Percentiles rank a stretch among this genome's conserved stretches.
Conservation (phyloP, 2,797 vertebrate species). For the Cyclopterus lumpus region DNA sequence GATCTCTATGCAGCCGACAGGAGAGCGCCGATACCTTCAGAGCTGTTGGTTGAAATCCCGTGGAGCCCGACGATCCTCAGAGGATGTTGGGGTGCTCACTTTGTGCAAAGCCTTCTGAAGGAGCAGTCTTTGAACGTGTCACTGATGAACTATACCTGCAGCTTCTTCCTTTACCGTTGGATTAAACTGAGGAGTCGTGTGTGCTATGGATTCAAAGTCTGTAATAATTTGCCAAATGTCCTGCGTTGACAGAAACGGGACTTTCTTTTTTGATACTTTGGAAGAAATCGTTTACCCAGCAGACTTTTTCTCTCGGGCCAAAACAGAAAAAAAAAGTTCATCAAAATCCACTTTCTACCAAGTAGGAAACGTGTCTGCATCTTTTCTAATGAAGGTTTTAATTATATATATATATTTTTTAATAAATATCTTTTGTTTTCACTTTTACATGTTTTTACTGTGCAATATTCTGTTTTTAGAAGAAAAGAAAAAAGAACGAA, state of each 20-base stretch:
- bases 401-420: conserved; percentile 27
- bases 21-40: conserved; percentile 14
- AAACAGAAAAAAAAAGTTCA: conserved; percentile 13
- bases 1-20: conserved; percentile 43
- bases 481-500: conserved; percentile 18
- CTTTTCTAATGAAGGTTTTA: conserved; percentile 49
- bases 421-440: conserved; percentile 43
- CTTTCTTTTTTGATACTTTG: conserved; percentile 36
- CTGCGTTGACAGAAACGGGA: conserved; percentile 22
- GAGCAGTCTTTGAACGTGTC: conserved; percentile 24
- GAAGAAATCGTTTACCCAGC: conserved; percentile 16
- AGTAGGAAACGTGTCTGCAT: conserved; percentile 16
- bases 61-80: conserved; percentile 33
- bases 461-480: conserved; percentile 75
- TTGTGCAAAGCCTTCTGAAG: conserved; percentile 43
- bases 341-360: conserved; percentile 34
- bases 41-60: conserved; percentile 28
- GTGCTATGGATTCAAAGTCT: conserved; percentile 32
- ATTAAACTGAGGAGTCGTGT: conserved; percentile 30
- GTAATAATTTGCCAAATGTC: conserved; percentile 68
- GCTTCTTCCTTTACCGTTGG: conserved; percentile 29
- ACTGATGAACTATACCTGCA: conserved; percentile 4
- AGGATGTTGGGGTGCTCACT: conserved; percentile 35
- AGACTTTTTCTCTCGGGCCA: conserved; percentile 34
- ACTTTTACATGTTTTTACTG: conserved; percentile 67